These are phyloP conservation scores for Drosophila azteca DNA, from an alignment of 1,140 invertebrate species.

Conservation along the genomic window DNA sequence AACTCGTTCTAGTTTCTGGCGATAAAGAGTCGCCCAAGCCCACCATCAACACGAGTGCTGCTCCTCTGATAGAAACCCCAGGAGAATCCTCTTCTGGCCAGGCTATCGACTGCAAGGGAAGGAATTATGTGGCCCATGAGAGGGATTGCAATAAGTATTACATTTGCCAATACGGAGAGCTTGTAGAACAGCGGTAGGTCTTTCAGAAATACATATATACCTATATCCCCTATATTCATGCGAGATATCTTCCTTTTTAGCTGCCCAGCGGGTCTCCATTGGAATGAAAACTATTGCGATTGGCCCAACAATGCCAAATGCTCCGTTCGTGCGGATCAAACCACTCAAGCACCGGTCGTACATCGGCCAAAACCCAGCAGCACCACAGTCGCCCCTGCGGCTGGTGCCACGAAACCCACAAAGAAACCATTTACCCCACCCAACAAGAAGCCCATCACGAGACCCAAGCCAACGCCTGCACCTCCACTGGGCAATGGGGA, in stretches of 20 bases:
- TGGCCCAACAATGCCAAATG: constrained; percentile 90
- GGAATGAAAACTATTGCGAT: constrained; percentile 92
- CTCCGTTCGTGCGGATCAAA: constrained; percentile 46
- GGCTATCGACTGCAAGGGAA: constrained; percentile 85
- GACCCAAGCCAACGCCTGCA: constrained; percentile 62
- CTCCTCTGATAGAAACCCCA: constrained; percentile 18
- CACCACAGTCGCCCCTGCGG: background rate
- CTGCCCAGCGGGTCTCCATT: constrained; percentile 89
- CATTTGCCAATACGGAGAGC: constrained; percentile 89
- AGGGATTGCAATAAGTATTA: constrained; percentile 91
- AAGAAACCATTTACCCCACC: constrained; percentile 65
- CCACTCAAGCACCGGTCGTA: constrained; percentile 42
- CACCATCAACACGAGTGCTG: constrained; percentile 41
- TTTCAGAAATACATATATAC: background rate
- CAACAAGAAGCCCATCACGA: constrained; percentile 66
- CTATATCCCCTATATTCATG: background rate
- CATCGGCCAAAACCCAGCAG: constrained; percentile 48
- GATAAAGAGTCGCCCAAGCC: constrained; percentile 36
- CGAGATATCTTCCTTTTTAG: constrained; percentile 30
- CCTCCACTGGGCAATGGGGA: constrained; percentile 54
- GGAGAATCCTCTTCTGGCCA: constrained; percentile 48
- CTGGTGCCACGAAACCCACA: constrained; percentile 39
- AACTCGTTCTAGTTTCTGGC: constrained; percentile 36
- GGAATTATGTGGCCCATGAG: constrained; percentile 87
- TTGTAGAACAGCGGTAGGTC: constrained; percentile 85